Evolutionary conservation across 2,888 invertebrate species (phyloP), one percentile per base, ranked within the genome.

Genomic region (Rutpela maculata): DNA sequence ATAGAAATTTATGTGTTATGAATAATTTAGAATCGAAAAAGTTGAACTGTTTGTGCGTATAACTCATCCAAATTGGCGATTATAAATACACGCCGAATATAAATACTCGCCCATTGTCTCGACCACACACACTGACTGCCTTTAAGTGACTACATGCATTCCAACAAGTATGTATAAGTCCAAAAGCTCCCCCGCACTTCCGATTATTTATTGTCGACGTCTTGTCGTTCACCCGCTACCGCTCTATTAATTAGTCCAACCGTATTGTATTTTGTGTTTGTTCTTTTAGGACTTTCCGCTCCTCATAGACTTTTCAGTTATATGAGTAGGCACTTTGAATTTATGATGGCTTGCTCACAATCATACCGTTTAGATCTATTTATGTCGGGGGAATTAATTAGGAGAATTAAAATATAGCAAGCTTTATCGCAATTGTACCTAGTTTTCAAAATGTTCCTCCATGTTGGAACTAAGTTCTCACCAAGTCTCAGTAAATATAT

Each of bases 1-100:
- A 87, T 86, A 85, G 85, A 85, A 87, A 88, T 88, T 88, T 87
- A 88, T 88, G 87, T 85, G 84, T 87, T 88, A 87, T 87, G 87
- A 88, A 88, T 88, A 87, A 88, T 87, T 88, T 87, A 85, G 84
- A 85, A 84, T 83, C 78, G 84, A 83, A 84, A 84, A 85, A 85
- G 85, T 86, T 84, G 83, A 83, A 84, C 84, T 85, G 85, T 87
- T 86, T 84, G 83, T 82, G 83, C 80, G 83, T 82, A 85, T 88
- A 88, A 87, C 84, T 88, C 88, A 87, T 88, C 88, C 86, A 88
- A 88, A 87, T 88, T 88, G 87, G 85, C 85, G 77, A 76, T 87
- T 87, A 88, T 87, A 86, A 85, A 85, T 86, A 84, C 81, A 83
- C 82, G 85, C 86, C 84, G 84, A 84, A 85, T 85, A 87, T 87